These are phyloP conservation scores for Dicrurus megarhynchus DNA, from an alignment of 2,113 vertebrate genomes.

Conservation along the genomic window DNA sequence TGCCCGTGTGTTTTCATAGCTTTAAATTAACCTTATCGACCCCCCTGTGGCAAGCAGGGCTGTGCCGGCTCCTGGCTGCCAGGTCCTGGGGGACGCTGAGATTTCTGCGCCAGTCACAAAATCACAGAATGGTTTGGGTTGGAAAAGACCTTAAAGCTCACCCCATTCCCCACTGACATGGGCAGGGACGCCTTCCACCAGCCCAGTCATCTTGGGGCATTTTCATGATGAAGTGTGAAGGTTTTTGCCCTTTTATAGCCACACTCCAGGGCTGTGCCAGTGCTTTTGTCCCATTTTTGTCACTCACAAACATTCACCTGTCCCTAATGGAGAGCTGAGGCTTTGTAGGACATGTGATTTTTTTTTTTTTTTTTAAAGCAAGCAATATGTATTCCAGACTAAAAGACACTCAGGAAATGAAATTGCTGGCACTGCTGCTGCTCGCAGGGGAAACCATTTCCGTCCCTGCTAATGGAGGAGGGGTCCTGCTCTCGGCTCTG, in stretches of 20 bases:
- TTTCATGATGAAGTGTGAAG: not conserved
- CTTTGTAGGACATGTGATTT: not conserved
- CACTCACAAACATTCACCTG: not conserved
- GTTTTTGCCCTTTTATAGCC: not conserved
- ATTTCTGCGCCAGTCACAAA: not conserved
- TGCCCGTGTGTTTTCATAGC: not conserved
- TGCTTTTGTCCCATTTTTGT: not conserved
- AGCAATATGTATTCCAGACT: constrained; percentile 60
- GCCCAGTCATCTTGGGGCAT: not conserved
- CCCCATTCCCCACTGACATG: not conserved
- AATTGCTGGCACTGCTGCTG: not conserved
- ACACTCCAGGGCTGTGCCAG: not conserved
- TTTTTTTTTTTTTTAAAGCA: not conserved
- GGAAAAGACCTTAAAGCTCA: not conserved
- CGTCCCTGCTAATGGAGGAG: not conserved
- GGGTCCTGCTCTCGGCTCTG: not conserved
- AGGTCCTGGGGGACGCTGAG: not conserved
- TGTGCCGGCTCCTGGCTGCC: not conserved
- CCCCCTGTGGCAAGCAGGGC: not conserved
- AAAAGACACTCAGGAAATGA: constrained; percentile 47
- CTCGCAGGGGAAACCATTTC: not conserved
- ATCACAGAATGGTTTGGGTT: not conserved
- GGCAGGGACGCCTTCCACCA: not conserved
- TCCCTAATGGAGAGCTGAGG: not conserved
- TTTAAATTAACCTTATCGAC: not conserved